phyloP scores from a whole-genome alignment of 2,888 invertebrate species.

The Leucozona laternaria region DNA sequence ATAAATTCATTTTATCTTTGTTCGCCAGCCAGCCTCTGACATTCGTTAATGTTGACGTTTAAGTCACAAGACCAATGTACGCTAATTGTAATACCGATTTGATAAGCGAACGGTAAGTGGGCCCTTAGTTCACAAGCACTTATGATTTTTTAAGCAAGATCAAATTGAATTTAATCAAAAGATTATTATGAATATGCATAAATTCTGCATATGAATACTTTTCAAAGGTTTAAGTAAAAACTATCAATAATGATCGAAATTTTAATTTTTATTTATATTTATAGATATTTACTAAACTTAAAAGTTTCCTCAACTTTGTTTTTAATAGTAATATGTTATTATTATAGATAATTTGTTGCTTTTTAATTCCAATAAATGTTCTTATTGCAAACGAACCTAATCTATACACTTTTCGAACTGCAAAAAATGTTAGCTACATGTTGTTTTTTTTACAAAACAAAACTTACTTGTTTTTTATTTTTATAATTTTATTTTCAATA shows the following conservation, averaged over 20 bases:
- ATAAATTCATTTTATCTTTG: too few relatives aligned
- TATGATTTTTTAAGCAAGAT: too few relatives aligned
- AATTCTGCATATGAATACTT: neutral
- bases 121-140: too few relatives aligned
- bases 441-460: slow-evolving; percentile 17
- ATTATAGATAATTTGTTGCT: slow-evolving; percentile 45
- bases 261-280: slow-evolving; percentile 57
- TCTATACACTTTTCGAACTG: slow-evolving; percentile 60
- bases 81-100: too few relatives aligned
- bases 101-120: too few relatives aligned
- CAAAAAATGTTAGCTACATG: slow-evolving; percentile 32
- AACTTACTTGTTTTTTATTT: neutral
- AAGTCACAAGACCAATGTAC: too few relatives aligned
- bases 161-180: too few relatives aligned
- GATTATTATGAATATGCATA: neutral
- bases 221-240: neutral
- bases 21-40: too few relatives aligned
- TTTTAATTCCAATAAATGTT: slow-evolving; percentile 32
- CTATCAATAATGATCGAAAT: slow-evolving; percentile 1
- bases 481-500: slow-evolving; percentile 21
- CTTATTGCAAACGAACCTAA: slow-evolving; percentile 55
- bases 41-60: too few relatives aligned
- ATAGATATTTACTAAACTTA: slow-evolving; percentile 51
- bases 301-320: slow-evolving; percentile 28
- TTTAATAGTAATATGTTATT: slow-evolving; percentile 35